These are phyloP conservation scores for Hyposoter dolosus DNA, from an alignment of 2,888 invertebrate genomes.

Conservation along the genomic window DNA sequence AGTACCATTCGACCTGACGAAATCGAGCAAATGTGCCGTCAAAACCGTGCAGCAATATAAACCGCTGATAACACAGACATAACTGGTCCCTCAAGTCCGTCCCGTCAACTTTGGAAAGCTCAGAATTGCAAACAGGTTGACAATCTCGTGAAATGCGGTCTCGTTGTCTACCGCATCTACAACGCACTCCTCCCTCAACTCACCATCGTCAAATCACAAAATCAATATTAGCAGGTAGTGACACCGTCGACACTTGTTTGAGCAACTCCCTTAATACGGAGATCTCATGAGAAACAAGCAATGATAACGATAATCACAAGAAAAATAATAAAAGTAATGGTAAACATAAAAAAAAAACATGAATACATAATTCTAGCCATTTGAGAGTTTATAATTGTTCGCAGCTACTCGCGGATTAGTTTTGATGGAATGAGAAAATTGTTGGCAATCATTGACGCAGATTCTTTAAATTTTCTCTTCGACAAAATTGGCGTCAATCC, in stretches of 20 bases:
- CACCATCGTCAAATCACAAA: background rate
- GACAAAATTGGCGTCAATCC: background rate
- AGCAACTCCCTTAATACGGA: background rate
- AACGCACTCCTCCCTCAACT: background rate
- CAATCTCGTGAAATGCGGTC: background rate
- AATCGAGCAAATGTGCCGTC: background rate
- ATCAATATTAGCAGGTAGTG: background rate
- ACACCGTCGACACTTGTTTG: background rate
- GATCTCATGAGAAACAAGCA: background rate
- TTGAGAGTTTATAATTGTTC: constrained; percentile 23
- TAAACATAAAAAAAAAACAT: background rate
- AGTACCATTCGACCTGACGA: background rate
- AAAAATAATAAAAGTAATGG: background rate
- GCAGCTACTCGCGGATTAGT: too few relatives aligned
- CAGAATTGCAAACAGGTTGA: background rate
- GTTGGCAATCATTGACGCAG: background rate
- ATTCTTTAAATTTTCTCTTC: background rate
- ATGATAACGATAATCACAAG: background rate
- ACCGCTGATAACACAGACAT: background rate
- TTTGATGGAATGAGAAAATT: constrained; percentile 28
- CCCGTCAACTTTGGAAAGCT: background rate
- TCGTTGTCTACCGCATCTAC: background rate
- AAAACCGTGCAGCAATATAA: background rate
- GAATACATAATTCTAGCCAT: background rate
- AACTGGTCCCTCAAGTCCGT: background rate